phyloP scores from a whole-genome alignment of 1,140 invertebrate genomes.

The Pararge aegeria region DNA sequence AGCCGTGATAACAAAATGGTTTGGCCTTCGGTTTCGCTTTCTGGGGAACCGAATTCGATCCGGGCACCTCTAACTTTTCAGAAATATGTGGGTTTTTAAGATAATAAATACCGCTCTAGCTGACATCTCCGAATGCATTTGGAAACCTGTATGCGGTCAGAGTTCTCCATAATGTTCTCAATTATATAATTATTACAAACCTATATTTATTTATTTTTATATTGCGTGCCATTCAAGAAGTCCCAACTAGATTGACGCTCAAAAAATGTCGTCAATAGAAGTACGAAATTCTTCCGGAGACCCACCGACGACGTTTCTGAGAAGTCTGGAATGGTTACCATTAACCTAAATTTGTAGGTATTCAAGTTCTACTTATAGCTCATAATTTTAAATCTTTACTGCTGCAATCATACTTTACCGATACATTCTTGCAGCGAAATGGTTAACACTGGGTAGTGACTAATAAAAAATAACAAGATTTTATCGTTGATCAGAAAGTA shows the following conservation, averaged over 20 bases:
- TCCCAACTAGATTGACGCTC: neutral
- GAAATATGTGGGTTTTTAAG: no score
- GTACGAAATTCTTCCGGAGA: neutral
- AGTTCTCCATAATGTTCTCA: no score
- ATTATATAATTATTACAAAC: no score
- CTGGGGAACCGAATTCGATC: no score
- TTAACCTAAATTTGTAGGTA: neutral
- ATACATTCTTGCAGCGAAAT: neutral
- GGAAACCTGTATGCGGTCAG: no score
- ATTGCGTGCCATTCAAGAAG: no score
- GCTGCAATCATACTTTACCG: neutral
- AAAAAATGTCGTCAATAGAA: neutral
- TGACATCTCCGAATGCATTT: no score
- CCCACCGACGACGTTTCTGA: neutral
- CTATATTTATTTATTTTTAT: no score
- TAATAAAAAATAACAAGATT: neutral
- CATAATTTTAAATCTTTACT: neutral
- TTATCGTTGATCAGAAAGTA: constrained; percentile 4
- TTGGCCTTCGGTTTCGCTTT: no score
- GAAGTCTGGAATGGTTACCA: neutral
- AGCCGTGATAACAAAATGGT: no score
- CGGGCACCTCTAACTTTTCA: no score
- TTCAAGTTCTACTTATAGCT: neutral
- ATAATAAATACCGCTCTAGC: no score
- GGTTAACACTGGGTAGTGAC: neutral